Evolutionary conservation across 2,113 vertebrate genomes (phyloP), one percentile per base, ranked within the genome.

Genomic region (Phrynosoma platyrhinos): DNA sequence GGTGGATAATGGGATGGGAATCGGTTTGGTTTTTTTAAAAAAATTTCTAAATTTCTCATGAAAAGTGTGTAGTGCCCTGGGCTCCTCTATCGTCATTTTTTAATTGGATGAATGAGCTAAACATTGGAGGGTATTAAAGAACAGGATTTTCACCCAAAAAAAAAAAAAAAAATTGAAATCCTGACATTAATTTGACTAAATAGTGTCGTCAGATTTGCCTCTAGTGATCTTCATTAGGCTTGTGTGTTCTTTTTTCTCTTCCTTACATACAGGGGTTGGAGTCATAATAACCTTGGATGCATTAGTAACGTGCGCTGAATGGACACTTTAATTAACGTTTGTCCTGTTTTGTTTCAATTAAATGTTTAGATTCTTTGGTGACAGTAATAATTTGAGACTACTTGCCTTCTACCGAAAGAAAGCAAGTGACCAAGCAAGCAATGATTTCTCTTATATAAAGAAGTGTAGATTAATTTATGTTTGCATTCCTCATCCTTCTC

Each of bases 51-150:
- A 27, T 92, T 95, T 89, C 91, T 80, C 18, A 1, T 25, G 87
- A 91, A 94, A 86, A 10, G 85, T 81, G 86, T 76, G 88, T 18
- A 90, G 52, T 81, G 95, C 94, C 90, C 2, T 90, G 87, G 93
- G 94, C 92, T 92, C 10, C 75, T 91, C 79, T 85, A 80, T 0
- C 9, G 6, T 92, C 75, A 72, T 36, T 53, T 47, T 92, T 90
- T 91, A 92, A 94, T 2, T 91, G 77, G 66, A 79, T 77, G 83
- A 78, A 94, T 92, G 85, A 85, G 82, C 84, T 92, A 89, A 69
- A 82, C 88, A 90, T 74, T 72, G 1, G 55, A 86, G 82, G 89
- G 87, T 47, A 8, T 21, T 84, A 91, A 91, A 90, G 88, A 88
- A 71, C 0, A 0, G 64, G 30, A 81, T 93, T 72, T 87, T 88